These are phyloP conservation scores for Caradrina kadenii DNA, from an alignment of 2,888 invertebrate species.

Conservation along the genomic window DNA sequence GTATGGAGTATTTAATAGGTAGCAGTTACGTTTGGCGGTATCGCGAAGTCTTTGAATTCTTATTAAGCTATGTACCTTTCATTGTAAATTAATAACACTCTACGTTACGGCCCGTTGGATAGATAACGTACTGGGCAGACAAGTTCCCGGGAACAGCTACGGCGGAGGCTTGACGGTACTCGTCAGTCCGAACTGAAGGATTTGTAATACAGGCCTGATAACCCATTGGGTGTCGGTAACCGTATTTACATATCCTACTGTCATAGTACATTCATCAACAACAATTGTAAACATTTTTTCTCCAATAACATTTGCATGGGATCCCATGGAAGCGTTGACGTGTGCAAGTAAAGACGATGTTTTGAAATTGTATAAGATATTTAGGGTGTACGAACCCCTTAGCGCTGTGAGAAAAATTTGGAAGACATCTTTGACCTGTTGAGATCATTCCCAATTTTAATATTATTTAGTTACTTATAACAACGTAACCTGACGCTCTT, in stretches of 20 bases:
- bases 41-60: constrained; percentile 1
- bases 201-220: not conserved
- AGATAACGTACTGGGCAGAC: constrained; percentile 6
- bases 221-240: too few relatives aligned
- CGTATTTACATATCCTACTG: constrained; percentile 13
- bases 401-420: constrained; percentile 58
- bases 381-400: not conserved
- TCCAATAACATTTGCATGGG: not conserved
- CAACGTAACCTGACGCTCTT: constrained; percentile 56
- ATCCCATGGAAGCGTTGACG: constrained; percentile 10
- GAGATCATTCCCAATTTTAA: constrained; percentile 59
- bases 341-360: not conserved
- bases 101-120: constrained; percentile 5
- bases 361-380: constrained; percentile 3
- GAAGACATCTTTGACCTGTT: constrained; percentile 73
- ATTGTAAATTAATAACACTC: constrained; percentile 6
- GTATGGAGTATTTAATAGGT: constrained; percentile 21
- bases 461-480: constrained; percentile 50
- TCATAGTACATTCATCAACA: constrained; percentile 10
- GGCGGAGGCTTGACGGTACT: not conserved
- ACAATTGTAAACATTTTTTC: constrained; percentile 8
- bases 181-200: not conserved
- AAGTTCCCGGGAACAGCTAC: not conserved
- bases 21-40: constrained; percentile 14
- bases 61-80: not conserved